Percentiles rank a stretch among this genome's conserved stretches.
Conservation (phyloP, 1,140 invertebrate genomes). For the Drosophila miranda region DNA sequence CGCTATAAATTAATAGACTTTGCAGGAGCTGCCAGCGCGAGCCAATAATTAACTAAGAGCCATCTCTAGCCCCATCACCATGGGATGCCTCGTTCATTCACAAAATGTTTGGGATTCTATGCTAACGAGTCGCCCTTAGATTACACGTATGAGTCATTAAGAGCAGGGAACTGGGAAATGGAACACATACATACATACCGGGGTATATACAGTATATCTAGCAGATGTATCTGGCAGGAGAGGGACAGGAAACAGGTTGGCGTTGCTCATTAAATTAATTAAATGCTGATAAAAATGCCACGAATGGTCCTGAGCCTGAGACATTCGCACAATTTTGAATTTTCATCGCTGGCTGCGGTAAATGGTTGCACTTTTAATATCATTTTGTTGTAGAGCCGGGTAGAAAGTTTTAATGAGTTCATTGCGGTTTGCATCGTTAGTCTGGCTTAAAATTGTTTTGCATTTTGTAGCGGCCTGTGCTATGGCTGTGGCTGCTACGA, state of each 20-base stretch:
- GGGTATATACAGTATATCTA: constrained; percentile 13
- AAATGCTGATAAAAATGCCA: constrained; percentile 40
- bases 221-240: constrained; percentile 2
- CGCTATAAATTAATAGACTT: constrained; percentile 68
- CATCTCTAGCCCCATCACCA: constrained; percentile 25
- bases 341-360: constrained; percentile 2
- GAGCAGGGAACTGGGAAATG: constrained; percentile 15
- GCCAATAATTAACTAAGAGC: constrained; percentile 68
- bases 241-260: constrained; percentile 8
- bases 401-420: constrained; percentile 77
- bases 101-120: constrained; percentile 35
- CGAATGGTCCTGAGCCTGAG: constrained; percentile 3
- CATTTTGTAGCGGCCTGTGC: constrained; percentile 47
- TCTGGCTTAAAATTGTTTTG: constrained; percentile 64
- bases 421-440: constrained; percentile 68
- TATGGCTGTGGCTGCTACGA: too few species aligned
- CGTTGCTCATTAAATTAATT: constrained; percentile 77
- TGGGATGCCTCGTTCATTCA: constrained; percentile 22
- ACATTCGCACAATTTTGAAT: constrained; percentile 37
- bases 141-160: constrained; percentile 3
- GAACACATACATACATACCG: constrained; percentile 2
- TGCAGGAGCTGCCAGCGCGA: constrained; percentile 42
- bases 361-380: constrained; percentile 37
- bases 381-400: constrained; percentile 58
- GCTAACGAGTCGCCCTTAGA: constrained; percentile 13